phyloP scores from a whole-genome alignment of 2,113 vertebrate species.

The Uropsilus gracilis region DNA sequence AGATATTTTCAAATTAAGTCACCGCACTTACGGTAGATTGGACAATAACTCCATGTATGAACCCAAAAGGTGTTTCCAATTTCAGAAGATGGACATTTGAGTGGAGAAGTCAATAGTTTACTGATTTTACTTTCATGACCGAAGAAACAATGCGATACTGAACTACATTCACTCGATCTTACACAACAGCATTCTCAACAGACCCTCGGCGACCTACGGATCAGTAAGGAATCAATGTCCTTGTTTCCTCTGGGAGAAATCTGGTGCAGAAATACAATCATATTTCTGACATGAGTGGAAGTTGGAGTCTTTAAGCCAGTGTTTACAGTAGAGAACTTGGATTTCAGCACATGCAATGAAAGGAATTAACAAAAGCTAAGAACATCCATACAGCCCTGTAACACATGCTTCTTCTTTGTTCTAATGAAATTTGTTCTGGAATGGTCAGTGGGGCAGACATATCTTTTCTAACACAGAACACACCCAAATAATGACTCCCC shows the following conservation, averaged over 20 bases:
- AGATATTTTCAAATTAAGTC: not conserved
- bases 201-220: not conserved
- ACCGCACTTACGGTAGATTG: not conserved
- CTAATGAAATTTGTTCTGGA: not conserved
- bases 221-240: not conserved
- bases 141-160: not conserved
- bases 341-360: not conserved
- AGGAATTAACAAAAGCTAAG: not conserved
- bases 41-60: not conserved
- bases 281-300: not conserved
- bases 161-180: not conserved
- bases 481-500: conserved; percentile 66
- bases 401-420: not conserved
- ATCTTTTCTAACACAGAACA: conserved; percentile 64
- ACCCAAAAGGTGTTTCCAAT: conserved; percentile 17
- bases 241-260: not conserved
- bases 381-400: not conserved
- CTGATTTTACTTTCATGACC: not conserved
- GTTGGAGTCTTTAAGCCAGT: not conserved
- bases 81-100: not conserved
- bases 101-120: not conserved
- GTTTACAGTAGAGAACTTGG: not conserved
- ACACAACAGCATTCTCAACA: not conserved
- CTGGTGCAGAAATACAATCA: not conserved
- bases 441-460: conserved; percentile 6